These are phyloP conservation scores for Clamator glandarius DNA, from an alignment of 2,797 vertebrate species.

Conservation along the genomic window DNA sequence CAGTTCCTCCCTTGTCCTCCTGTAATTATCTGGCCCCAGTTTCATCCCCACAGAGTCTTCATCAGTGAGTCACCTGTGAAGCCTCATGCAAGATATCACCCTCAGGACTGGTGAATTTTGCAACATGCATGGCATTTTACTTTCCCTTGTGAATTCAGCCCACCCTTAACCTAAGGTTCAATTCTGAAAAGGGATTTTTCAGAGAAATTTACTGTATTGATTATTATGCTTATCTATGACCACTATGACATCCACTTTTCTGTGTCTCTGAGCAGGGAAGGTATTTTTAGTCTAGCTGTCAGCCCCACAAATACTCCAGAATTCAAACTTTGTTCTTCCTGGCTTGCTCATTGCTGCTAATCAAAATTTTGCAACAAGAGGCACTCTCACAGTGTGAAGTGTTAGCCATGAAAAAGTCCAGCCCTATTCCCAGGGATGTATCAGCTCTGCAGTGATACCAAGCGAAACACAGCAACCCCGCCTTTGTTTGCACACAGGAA, in stretches of 20 bases:
- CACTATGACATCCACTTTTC: background rate
- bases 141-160: background rate
- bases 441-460: background rate
- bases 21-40: background rate
- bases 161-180: background rate
- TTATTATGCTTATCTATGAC: background rate
- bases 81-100: background rate
- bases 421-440: background rate
- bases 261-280: background rate
- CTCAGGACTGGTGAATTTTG: background rate
- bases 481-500: background rate
- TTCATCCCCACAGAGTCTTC: background rate
- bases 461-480: background rate
- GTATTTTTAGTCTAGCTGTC: background rate
- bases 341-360: fast-evolving
- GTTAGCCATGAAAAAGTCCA: background rate
- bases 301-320: background rate
- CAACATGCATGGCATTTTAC: background rate
- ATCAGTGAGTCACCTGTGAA: background rate
- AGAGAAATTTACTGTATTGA: background rate
- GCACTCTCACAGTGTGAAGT: background rate
- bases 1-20: background rate
- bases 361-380: background rate
- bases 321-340: background rate
- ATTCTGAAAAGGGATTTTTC: background rate